Evolutionary conservation across 2,888 invertebrate species (phyloP), one percentile per base, ranked within the genome.

Genomic region (Trilocha varians): DNA sequence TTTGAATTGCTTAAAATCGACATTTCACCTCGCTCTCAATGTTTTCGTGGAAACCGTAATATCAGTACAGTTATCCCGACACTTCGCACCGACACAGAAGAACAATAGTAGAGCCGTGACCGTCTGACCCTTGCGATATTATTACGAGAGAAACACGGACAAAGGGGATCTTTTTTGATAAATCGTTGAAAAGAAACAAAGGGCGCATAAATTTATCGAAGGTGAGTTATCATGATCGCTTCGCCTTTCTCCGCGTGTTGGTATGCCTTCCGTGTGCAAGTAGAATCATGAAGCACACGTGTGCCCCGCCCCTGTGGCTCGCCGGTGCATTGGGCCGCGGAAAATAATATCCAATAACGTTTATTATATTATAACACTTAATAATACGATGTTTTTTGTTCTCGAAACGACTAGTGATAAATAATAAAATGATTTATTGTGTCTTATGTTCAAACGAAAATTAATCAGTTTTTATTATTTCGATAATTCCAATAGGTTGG

Each of bases 151-250:
- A 25, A 52, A 50, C 52, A 39, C 53, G 52, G 49, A 68, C 63
- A 72, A 70, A 66, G 64, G 62, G 65, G 55, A 56, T 59, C 50
- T 63, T 74, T 78, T 78, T 78, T 79, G 77, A 79, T 80, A 76
- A 77, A 82, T 82, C 68, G 67, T 65, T 58, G 71, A 76, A 78
- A 79, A 79, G 77, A 79, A 78, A 83, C 80, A 84, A 85, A 84
- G 79, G 78, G 65, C 75, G 70, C 74, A 83, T 83, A 83, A 82
- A 84, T 82, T 82, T 74, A 77, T 73, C 68, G 71, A 52, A 60
- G 55, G 59, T 61, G 60, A 59, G 73, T 79, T 83, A 83, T 83
- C 82, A 72, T 69, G 80, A 82, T 82, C 71, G 60, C 53, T 65
- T 56, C 61, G 65, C 78, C 83, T 83, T 83, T 84, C 84, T 76